Percentiles rank a stretch among this genome's conserved stretches.
Conservation (phyloP, 2,113 vertebrate species). For the Rhabdornis inornatus region DNA sequence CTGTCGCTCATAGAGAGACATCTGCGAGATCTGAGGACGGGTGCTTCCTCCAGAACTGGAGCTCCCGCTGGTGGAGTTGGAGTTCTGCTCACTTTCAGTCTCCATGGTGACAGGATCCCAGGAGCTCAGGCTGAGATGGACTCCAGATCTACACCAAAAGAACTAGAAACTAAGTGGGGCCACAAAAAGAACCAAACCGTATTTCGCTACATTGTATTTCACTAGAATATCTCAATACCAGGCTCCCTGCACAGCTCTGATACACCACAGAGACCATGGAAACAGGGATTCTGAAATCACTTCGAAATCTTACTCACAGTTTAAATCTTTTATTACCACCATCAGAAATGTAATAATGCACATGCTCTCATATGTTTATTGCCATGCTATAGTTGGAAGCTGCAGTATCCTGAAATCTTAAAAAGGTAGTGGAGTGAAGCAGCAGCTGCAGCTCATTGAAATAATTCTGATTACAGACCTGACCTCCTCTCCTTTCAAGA, state of each 20-base stretch:
- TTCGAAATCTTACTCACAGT: not conserved
- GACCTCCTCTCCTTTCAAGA: not conserved
- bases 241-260: not conserved
- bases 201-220: not conserved
- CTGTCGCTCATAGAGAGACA: slow-evolving; percentile 95
- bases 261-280: not conserved
- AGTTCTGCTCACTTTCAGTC: slow-evolving; percentile 92
- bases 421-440: not conserved
- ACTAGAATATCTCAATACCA: not conserved
- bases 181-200: not conserved
- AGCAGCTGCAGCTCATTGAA: not conserved
- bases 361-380: not conserved
- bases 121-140: slow-evolving; percentile 35
- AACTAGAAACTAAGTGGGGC: slow-evolving; percentile 9
- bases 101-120: slow-evolving; percentile 81
- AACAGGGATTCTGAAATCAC: not conserved
- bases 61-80: slow-evolving; percentile 81
- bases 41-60: slow-evolving; percentile 84
- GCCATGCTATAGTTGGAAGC: not conserved
- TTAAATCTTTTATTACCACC: not conserved
- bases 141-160: slow-evolving; percentile 47
- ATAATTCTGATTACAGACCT: not conserved
- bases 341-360: not conserved
- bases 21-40: slow-evolving; percentile 92
- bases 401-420: not conserved